Evolutionary conservation across 2,113 vertebrate species (phyloP).

Genomic region (Poeciliopsis retropinna): DNA sequence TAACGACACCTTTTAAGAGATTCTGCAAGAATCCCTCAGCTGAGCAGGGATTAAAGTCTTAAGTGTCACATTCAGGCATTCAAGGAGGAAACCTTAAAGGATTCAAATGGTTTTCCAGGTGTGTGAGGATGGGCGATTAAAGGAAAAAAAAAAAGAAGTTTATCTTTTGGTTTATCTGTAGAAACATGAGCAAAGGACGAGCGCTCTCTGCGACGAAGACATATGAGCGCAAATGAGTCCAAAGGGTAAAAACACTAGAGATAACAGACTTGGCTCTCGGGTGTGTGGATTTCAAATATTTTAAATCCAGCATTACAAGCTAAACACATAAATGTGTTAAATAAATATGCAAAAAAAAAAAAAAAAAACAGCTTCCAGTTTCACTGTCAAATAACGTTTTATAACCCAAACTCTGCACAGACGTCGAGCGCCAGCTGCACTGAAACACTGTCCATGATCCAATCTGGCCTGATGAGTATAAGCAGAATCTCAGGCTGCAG

Average conservation of each 20-base stretch:
- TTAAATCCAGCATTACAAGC: neutral
- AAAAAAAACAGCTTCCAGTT: neutral
- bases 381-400: neutral
- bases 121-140: neutral
- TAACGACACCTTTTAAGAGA: neutral
- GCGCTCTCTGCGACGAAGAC: neutral
- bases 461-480: constrained; percentile 40
- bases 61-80: neutral
- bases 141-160: neutral
- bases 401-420: neutral
- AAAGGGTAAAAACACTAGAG: neutral
- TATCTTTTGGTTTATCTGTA: neutral
- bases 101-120: neutral
- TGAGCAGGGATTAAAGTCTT: neutral
- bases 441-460: neutral
- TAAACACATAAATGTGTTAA: neutral
- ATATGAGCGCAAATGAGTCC: neutral
- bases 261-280: neutral
- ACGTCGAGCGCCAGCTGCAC: neutral
- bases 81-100: neutral
- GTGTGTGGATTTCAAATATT: neutral
- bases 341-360: neutral
- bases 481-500: constrained; percentile 22
- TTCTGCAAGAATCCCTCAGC: neutral
- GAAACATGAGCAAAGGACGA: neutral